phyloP scores from a whole-genome alignment of 2,113 vertebrate genomes.

The Malaclemys terrapin region DNA sequence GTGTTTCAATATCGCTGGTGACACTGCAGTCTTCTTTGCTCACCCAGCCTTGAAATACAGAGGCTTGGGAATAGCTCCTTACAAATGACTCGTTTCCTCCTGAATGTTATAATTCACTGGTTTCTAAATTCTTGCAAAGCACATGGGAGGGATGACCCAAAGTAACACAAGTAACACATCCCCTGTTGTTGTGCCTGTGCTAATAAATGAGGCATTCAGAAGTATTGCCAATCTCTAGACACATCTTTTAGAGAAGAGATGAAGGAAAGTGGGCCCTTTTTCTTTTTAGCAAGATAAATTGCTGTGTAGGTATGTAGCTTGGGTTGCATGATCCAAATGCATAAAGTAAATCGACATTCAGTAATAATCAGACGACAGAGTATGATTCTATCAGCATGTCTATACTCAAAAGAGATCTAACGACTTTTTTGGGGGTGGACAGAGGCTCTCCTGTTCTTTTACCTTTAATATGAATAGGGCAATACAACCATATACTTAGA shows the following conservation, averaged over 20 bases:
- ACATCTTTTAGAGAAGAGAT: conserved; percentile 55
- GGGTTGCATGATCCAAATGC: not conserved
- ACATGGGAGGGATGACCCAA: conserved; percentile 52
- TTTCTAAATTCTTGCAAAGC: conserved; percentile 19
- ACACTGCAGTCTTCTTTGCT: conserved; percentile 5
- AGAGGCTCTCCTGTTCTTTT: fast-evolving
- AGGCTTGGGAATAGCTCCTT: conserved; percentile 27
- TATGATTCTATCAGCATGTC: not conserved
- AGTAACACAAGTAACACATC: conserved; percentile 29
- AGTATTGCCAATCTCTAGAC: not conserved
- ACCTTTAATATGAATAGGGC: not conserved
- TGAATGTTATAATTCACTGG: conserved; percentile 69
- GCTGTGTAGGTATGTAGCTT: not conserved
- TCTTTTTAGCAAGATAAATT: not conserved
- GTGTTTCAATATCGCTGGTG: not conserved
- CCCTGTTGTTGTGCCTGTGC: not conserved
- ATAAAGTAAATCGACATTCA: not conserved
- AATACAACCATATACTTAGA: fast-evolving
- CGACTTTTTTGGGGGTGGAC: not conserved
- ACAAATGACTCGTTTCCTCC: conserved; percentile 48
- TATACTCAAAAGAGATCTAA: not conserved
- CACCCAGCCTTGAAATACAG: conserved; percentile 38
- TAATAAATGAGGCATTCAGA: conserved; percentile 58
- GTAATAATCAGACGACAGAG: not conserved
- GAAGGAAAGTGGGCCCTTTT: not conserved